These are phyloP conservation scores for Taurulus bubalis DNA, from an alignment of 2,113 vertebrate genomes.

Conservation along the genomic window DNA sequence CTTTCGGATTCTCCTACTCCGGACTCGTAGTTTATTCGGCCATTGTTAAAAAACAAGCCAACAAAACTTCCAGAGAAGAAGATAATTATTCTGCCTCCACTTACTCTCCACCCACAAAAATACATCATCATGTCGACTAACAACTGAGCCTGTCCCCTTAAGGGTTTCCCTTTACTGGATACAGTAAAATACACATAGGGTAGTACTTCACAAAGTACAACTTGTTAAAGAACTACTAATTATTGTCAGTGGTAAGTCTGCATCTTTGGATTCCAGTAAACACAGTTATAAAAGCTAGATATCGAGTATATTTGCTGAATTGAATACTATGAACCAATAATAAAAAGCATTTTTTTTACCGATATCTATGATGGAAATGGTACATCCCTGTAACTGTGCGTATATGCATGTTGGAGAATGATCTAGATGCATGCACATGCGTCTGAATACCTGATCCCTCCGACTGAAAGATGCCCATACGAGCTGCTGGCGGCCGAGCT, in stretches of 20 bases:
- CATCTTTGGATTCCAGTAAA: not conserved
- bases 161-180: not conserved
- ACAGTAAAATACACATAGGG: not conserved
- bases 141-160: not conserved
- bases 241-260: not conserved
- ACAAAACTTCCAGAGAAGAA: not conserved
- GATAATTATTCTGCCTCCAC: too few relatives aligned
- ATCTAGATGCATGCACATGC: too few relatives aligned
- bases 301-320: not conserved
- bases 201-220: not conserved
- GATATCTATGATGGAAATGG: not conserved
- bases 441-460: constrained; percentile 92
- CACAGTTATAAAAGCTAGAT: too few relatives aligned
- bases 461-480: constrained; percentile 95
- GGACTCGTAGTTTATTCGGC: not conserved
- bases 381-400: not conserved
- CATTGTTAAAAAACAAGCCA: not conserved
- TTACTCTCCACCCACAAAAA: too few relatives aligned
- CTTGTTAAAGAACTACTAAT: not conserved
- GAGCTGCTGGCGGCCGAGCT: constrained; percentile 97
- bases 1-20: not conserved
- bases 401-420: not conserved
- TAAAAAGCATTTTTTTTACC: not conserved
- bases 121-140: not conserved
- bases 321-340: not conserved